Evolutionary conservation across 2,797 vertebrate genomes (phyloP).

Genomic region (Vireo griseus): DNA sequence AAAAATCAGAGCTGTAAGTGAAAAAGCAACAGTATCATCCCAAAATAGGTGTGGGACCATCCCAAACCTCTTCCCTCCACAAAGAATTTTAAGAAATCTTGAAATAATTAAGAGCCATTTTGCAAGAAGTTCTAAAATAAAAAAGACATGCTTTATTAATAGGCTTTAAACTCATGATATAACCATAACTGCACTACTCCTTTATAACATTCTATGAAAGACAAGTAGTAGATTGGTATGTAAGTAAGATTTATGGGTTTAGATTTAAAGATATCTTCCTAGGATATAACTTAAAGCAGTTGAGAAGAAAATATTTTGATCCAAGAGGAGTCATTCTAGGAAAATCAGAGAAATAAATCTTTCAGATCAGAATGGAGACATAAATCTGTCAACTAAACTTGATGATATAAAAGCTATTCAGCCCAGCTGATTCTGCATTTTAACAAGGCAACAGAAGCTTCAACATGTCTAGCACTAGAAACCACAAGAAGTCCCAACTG

Average conservation of each 20-base stretch:
- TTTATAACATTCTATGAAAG: background rate
- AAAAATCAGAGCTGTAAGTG: background rate
- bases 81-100: background rate
- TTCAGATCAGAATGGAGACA: background rate
- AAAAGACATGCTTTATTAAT: background rate
- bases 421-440: slow-evolving; percentile 32
- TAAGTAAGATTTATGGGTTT: background rate
- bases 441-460: slow-evolving; percentile 4
- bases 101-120: background rate
- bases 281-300: background rate
- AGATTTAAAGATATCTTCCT: background rate
- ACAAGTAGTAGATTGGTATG: background rate
- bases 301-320: slow-evolving; percentile 33
- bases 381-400: slow-evolving; percentile 30
- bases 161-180: background rate
- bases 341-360: slow-evolving; percentile 26
- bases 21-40: background rate
- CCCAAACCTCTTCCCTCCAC: background rate
- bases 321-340: background rate
- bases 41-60: background rate
- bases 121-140: background rate
- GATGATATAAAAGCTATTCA: slow-evolving; percentile 25
- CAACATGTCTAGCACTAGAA: background rate
- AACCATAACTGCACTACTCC: background rate
- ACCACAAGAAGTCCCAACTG: slow-evolving; percentile 6